Evolutionary conservation across 2,888 invertebrate species (phyloP).

Genomic region (Crocallis elinguaria): DNA sequence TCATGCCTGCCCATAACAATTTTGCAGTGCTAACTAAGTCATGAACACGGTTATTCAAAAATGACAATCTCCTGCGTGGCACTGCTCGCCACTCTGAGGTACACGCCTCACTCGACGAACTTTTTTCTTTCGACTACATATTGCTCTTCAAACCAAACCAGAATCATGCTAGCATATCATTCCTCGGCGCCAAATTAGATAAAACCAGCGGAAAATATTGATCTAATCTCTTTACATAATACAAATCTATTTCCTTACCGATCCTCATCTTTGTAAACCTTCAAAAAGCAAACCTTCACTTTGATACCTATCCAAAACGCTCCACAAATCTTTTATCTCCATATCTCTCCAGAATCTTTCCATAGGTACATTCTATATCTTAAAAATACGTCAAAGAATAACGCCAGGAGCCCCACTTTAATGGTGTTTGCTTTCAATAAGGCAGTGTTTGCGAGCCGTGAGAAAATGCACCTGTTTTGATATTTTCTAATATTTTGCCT

Average conservation of each 20-base stretch:
- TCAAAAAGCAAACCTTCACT: neutral
- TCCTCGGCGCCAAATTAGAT: too few relatives aligned
- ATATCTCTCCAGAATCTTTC: constrained; percentile 1
- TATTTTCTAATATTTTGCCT: constrained; percentile 48
- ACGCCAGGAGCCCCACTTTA: constrained; percentile 57
- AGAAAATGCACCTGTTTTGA: constrained; percentile 49
- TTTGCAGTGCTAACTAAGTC: too few relatives aligned
- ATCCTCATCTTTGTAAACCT: neutral
- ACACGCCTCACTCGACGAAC: too few relatives aligned
- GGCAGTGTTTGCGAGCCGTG: constrained; percentile 58
- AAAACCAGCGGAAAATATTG: too few relatives aligned
- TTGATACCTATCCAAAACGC: neutral
- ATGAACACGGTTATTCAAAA: too few relatives aligned
- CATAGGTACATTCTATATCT: constrained; percentile 27
- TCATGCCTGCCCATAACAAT: too few relatives aligned
- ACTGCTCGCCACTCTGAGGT: too few relatives aligned
- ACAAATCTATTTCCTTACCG: neutral
- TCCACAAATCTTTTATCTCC: neutral
- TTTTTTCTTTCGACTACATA: too few relatives aligned
- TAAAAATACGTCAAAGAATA: constrained; percentile 47
- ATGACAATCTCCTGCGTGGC: too few relatives aligned
- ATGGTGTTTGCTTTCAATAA: constrained; percentile 80
- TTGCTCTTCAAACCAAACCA: too few relatives aligned
- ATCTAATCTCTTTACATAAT: too few relatives aligned
- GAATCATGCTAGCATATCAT: too few relatives aligned